A percentile compares a stretch with the other conserved stretches of the same genome.
Evolutionary conservation across 2,797 vertebrate genomes (phyloP).

Genomic region (Catharus ustulatus): DNA sequence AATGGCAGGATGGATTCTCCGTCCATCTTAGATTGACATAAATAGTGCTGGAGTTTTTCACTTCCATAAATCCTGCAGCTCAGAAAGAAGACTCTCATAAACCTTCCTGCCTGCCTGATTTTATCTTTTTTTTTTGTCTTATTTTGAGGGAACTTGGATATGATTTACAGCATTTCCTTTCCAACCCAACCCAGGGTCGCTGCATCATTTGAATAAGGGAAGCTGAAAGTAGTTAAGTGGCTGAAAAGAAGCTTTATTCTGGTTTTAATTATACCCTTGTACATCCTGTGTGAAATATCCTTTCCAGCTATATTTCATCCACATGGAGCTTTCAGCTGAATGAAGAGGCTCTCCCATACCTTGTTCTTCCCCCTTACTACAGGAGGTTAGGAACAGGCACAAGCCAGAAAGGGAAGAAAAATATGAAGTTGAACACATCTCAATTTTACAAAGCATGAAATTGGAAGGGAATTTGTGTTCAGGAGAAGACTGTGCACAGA

Average conservation of each 20-base stretch:
- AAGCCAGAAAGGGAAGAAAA: not conserved
- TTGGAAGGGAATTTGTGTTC: not conserved
- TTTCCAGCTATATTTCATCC: not conserved
- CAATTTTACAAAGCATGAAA: not conserved
- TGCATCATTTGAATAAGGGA: not conserved
- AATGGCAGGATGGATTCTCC: conserved; percentile 32
- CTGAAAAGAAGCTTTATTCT: not conserved
- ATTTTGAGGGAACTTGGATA: not conserved
- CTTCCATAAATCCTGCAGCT: not conserved
- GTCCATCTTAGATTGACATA: conserved; percentile 45
- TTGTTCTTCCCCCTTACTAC: not conserved
- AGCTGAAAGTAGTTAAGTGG: not conserved
- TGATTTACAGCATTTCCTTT: not conserved
- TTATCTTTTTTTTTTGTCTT: not conserved
- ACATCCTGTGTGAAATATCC: not conserved
- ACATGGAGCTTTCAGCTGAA: not conserved
- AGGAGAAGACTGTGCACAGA: not conserved
- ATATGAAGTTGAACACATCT: rapidly evolving
- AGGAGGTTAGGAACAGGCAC: not conserved
- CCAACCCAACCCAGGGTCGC: not conserved
- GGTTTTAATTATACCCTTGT: conserved; percentile 3
- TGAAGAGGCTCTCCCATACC: not conserved
- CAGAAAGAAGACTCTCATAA: not conserved
- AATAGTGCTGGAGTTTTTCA: not conserved
- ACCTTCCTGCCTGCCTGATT: not conserved